A percentile compares a stretch with the other conserved stretches of the same genome.
Conservation (phyloP, 2,113 vertebrate genomes). For the Etheostoma cragini region DNA sequence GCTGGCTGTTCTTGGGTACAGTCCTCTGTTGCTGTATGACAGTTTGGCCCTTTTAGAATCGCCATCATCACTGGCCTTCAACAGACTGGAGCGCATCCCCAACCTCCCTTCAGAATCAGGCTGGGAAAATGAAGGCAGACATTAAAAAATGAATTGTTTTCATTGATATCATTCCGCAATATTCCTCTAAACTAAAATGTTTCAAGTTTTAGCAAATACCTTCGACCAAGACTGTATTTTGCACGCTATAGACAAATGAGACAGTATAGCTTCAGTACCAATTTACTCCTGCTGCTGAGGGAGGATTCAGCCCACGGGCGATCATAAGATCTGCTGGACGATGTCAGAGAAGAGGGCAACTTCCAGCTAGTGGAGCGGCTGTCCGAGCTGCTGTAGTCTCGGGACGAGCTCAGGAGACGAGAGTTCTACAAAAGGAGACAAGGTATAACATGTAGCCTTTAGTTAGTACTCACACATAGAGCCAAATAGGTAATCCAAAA, state of each 20-base stretch:
- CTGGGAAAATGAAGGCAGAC: conserved; percentile 48
- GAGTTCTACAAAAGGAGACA: conserved; percentile 79
- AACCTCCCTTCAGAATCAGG: conserved; percentile 88
- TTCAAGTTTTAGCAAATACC: background rate
- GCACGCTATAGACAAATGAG: conserved; percentile 1
- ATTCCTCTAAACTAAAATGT: background rate
- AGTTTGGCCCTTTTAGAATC: conserved; percentile 96
- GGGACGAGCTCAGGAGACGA: conserved; percentile 80
- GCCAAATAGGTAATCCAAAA: background rate
- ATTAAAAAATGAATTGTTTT: background rate
- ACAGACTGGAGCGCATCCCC: conserved; percentile 88
- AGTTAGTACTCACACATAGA: background rate
- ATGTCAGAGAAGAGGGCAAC: conserved; percentile 79
- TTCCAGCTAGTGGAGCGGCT: conserved; percentile 85
- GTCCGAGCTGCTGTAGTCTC: conserved; percentile 86
- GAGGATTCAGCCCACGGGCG: conserved; percentile 83
- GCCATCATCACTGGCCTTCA: conserved; percentile 87
- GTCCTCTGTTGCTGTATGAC: conserved; percentile 87
- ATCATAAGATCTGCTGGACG: conserved; percentile 82
- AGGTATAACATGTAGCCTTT: background rate
- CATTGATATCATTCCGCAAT: background rate
- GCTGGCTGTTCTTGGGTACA: conserved; percentile 85
- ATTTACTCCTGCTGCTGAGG: conserved; percentile 85
- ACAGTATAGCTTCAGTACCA: conserved; percentile 77
- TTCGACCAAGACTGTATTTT: conserved; percentile 9